Percentiles rank a stretch among this genome's conserved stretches.
phyloP scores from a whole-genome alignment of 2,113 vertebrate genomes.

The Halcyon senegalensis region DNA sequence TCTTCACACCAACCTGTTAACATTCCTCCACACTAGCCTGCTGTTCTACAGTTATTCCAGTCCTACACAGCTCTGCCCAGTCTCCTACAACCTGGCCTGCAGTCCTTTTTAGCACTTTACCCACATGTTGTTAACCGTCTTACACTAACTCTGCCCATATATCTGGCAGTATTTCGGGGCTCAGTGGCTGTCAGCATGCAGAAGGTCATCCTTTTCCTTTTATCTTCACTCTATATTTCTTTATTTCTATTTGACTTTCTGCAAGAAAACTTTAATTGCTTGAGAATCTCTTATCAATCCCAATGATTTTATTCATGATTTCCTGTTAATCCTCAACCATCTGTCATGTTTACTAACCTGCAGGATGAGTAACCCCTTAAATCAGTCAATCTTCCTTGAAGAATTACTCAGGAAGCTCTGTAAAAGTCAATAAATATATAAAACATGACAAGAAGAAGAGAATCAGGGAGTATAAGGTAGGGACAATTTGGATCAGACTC shows the following conservation, averaged over 20 bases:
- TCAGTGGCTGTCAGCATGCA: background rate
- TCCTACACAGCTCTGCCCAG: background rate
- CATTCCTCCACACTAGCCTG: background rate
- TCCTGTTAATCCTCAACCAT: slow-evolving; percentile 66
- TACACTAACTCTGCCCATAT: background rate
- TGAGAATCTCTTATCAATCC: slow-evolving; percentile 57
- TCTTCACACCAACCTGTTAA: background rate
- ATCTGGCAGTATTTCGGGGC: background rate
- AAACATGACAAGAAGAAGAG: slow-evolving; percentile 21
- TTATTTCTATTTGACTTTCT: background rate
- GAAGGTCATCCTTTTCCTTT: background rate
- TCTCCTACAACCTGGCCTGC: background rate
- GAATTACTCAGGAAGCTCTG: slow-evolving; percentile 43
- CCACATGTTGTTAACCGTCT: background rate
- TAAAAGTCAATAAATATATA: slow-evolving; percentile 51
- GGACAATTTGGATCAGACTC: slow-evolving; percentile 12
- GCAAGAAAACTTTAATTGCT: slow-evolving; percentile 49
- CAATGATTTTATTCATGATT: slow-evolving; percentile 62
- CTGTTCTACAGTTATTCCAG: background rate
- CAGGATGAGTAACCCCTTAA: slow-evolving; percentile 20
- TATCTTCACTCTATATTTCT: background rate
- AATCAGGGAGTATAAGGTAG: background rate
- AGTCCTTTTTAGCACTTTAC: background rate
- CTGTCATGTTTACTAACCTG: slow-evolving; percentile 67
- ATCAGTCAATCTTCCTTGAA: slow-evolving; percentile 45